These are phyloP conservation scores for Prosapia bicincta DNA, from an alignment of 2,888 invertebrate species.

Conservation along the genomic window DNA sequence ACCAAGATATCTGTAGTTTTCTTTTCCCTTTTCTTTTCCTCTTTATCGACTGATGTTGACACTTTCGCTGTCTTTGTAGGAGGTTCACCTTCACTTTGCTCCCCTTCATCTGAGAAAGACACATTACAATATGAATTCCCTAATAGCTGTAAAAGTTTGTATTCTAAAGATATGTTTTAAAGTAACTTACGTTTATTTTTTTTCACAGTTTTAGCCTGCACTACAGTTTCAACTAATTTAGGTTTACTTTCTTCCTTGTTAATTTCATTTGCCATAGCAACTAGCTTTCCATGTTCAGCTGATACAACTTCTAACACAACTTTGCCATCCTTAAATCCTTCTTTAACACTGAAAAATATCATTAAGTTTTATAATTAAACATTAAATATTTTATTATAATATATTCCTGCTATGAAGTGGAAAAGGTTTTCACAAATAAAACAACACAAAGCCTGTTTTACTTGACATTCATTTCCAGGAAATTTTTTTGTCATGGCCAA, in stretches of 20 bases:
- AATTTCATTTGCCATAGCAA: conserved; percentile 49
- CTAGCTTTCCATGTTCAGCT: conserved; percentile 56
- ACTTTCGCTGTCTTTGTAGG: conserved; percentile 50
- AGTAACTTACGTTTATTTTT: conserved; percentile 17
- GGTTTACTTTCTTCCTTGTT: conserved; percentile 4
- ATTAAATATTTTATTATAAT: too few relatives aligned
- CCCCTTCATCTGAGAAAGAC: neutral
- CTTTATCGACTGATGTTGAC: conserved; percentile 51
- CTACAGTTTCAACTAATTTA: neutral
- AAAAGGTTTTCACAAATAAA: too few relatives aligned
- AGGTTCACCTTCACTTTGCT: conserved; percentile 30
- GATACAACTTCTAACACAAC: conserved; percentile 51
- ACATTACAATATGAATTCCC: too few relatives aligned
- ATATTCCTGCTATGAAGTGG: too few relatives aligned
- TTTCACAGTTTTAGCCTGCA: neutral
- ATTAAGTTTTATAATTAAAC: neutral
- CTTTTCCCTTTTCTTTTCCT: conserved; percentile 55
- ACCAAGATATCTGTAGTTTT: conserved; percentile 68
- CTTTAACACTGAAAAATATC: conserved; percentile 47
- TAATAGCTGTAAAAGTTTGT: too few relatives aligned
- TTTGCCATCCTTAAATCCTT: conserved; percentile 49
- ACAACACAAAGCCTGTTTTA: too few relatives aligned
- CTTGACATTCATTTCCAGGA: too few relatives aligned
- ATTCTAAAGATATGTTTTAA: too few relatives aligned
- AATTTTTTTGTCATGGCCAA: too few relatives aligned